Evolutionary conservation across 1,140 invertebrate genomes (phyloP), one percentile per base, ranked within the genome.

Genomic region (Pseudomyrmex dendroicus): DNA sequence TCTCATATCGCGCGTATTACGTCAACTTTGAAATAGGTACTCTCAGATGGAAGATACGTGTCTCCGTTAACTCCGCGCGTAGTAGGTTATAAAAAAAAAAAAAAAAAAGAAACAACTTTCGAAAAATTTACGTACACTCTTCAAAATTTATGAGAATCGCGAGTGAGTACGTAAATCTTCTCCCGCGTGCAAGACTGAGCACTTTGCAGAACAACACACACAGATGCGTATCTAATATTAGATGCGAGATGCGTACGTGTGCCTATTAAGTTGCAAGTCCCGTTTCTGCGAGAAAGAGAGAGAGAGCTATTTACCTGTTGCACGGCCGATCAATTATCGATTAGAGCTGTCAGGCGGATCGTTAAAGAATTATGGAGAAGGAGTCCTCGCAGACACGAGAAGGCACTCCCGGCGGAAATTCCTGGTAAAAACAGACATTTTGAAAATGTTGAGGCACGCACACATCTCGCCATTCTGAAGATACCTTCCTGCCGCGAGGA

Each of bases 261-360:
- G 59, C 20, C 9, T 77, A 77, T 68, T 77, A 77, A 67, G 5
- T 77, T 77, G 59, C 57, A 20, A 63, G 73, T 74, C 73, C 74
- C 74, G 74, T 77, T 77, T 77, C 50, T 52, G 5, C 74, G 9
- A 77, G 50, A 35, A 1, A 35, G 35, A 35, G 0, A 35, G 35
- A 35, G 35, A 35, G 4, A 15, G 50, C 63, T 68, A 68, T 77
- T 77, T 77, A 77, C 74, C 74, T 77, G 74, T 77, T 77, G 63
- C 74, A 68, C 50, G 35, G 12, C 63, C 74, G 63, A 77, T 77
- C 74, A 77, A 77, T 68, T 77, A 77, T 77, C 63, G 74, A 77
- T 77, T 77, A 68, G 50, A 77, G 25, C 35, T 68, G 74, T 56
- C 50, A 44, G 63, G 13, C 50, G 63, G 35, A 77, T 77, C 74